Evolutionary conservation across 2,113 vertebrate species (phyloP).

Genomic region (Glareola pratincola): DNA sequence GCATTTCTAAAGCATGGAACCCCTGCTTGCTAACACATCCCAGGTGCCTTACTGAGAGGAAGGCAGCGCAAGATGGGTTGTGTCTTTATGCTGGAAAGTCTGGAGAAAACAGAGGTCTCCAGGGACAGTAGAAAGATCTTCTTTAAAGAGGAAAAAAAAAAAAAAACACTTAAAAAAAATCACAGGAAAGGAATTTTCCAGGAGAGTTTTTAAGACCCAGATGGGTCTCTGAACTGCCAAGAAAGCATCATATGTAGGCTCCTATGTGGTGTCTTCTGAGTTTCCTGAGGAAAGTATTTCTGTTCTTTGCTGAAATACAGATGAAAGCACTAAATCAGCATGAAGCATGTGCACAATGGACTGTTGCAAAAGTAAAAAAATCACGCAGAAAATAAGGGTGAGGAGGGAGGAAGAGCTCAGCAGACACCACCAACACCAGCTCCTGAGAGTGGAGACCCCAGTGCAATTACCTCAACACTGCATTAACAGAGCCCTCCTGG

Average conservation of each 20-base stretch:
- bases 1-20: neutral
- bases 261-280: neutral
- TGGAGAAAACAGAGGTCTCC: neutral
- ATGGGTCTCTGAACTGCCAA: neutral
- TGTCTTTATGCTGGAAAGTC: neutral
- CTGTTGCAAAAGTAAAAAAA: neutral
- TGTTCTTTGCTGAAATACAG: neutral
- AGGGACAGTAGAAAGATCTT: neutral
- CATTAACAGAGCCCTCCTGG: neutral
- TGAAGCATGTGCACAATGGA: neutral
- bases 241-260: neutral
- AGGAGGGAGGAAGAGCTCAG: neutral
- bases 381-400: neutral
- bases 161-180: neutral
- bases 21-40: neutral
- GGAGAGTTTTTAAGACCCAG: neutral
- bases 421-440: neutral
- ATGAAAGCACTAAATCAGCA: neutral
- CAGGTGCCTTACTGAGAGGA: neutral
- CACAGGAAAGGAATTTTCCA: neutral
- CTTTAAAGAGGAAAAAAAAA: neutral
- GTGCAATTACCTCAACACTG: fast-evolving
- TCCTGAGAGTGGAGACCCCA: neutral
- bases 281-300: neutral
- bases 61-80: neutral